Evolutionary conservation across 2,113 vertebrate species (phyloP).

Genomic region (Sorex fumeus): DNA sequence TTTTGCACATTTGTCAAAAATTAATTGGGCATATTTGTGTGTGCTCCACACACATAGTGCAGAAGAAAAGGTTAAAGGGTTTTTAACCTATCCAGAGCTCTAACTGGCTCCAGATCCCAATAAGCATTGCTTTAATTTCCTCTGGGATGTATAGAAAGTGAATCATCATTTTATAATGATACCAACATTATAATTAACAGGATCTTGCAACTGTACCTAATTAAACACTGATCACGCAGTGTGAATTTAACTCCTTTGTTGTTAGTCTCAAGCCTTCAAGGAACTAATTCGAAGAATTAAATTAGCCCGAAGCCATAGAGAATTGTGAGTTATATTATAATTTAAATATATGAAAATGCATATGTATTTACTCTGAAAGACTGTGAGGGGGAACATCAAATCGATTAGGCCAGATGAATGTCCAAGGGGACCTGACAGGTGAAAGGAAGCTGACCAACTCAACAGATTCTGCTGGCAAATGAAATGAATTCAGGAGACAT

Average conservation of each 20-base stretch:
- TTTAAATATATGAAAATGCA: not conserved
- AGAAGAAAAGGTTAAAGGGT: not conserved
- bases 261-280: constrained; percentile 82
- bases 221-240: constrained; percentile 85
- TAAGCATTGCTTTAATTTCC: constrained; percentile 68
- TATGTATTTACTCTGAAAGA: not conserved
- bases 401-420: not conserved
- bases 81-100: constrained; percentile 33
- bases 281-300: constrained; percentile 83
- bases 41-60: not conserved
- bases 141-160: constrained; percentile 47
- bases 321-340: constrained; percentile 53
- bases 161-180: constrained; percentile 81
- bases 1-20: constrained; percentile 37
- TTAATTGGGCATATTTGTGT: not conserved
- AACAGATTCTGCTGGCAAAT: not conserved
- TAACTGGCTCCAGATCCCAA: constrained; percentile 40
- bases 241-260: constrained; percentile 87
- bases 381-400: constrained; percentile 10
- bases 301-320: constrained; percentile 68
- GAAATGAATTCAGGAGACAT: not conserved
- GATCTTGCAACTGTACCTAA: constrained; percentile 85
- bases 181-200: constrained; percentile 84
- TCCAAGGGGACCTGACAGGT: not conserved
- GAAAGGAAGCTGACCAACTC: not conserved